phyloP scores from a whole-genome alignment of 2,797 vertebrate species.

The Hephaestus fuliginosus region DNA sequence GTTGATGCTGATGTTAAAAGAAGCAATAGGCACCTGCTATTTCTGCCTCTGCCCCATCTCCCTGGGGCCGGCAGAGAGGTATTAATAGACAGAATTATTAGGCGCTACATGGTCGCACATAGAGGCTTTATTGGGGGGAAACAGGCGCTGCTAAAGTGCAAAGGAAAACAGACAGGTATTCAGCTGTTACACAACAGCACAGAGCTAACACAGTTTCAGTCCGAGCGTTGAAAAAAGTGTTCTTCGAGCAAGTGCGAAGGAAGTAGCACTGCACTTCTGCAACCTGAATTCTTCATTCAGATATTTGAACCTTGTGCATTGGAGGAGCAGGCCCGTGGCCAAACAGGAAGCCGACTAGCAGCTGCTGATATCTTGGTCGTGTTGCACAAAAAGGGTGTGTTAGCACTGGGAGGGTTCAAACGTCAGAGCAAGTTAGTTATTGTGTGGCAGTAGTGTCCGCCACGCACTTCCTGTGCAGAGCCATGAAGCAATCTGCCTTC shows the following conservation, averaged over 20 bases:
- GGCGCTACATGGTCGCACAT: constrained; percentile 81
- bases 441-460: constrained; percentile 17
- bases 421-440: constrained; percentile 60
- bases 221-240: constrained; percentile 1
- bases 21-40: constrained; percentile 95
- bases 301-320: neutral
- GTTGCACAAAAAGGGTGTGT: constrained; percentile 73
- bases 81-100: constrained; percentile 90
- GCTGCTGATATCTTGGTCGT: constrained; percentile 15
- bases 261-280: neutral
- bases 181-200: constrained; percentile 65
- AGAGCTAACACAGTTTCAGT: constrained; percentile 2
- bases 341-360: constrained; percentile 29
- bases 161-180: constrained; percentile 60
- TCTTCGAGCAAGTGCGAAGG: neutral
- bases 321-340: neutral
- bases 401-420: constrained; percentile 26
- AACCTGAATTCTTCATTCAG: neutral
- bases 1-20: constrained; percentile 95
- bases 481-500: constrained; percentile 60
- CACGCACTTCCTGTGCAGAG: constrained; percentile 66
- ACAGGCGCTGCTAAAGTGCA: constrained; percentile 43
- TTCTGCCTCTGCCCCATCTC: constrained; percentile 88
- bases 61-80: constrained; percentile 66
- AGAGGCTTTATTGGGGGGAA: constrained; percentile 56